Conservation (phyloP, 2,113 vertebrate genomes). For the Coturnix japonica region DNA sequence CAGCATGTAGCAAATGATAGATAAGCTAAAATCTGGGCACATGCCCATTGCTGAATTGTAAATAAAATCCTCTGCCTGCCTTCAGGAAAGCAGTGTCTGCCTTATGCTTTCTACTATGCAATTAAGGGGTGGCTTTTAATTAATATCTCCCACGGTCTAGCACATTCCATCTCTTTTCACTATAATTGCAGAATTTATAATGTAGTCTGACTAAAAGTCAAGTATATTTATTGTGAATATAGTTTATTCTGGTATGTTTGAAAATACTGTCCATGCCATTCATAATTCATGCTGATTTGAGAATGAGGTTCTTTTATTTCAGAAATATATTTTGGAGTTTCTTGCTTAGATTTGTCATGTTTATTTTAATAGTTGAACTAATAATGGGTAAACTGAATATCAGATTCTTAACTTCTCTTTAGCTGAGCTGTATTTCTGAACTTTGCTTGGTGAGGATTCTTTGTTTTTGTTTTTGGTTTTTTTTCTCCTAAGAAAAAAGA, state of each 20-base stretch:
- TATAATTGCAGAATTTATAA: not conserved
- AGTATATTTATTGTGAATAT: not conserved
- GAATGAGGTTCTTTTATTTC: not conserved
- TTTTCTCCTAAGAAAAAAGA: not conserved
- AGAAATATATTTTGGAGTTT: not conserved
- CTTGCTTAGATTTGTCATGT: not conserved
- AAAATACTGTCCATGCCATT: not conserved
- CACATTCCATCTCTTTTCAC: not conserved
- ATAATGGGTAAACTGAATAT: not conserved
- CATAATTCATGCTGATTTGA: not conserved
- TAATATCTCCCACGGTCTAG: not conserved
- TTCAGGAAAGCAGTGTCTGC: not conserved
- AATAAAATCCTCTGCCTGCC: slow-evolving; percentile 37
- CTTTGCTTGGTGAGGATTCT: not conserved
- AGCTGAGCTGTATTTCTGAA: not conserved
- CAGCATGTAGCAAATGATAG: slow-evolving; percentile 58
- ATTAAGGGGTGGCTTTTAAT: slow-evolving; percentile 47
- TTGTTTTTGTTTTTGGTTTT: not conserved
- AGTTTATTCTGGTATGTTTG: not conserved
- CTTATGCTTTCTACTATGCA: slow-evolving; percentile 18
- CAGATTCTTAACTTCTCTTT: not conserved
- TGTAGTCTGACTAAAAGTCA: not conserved
- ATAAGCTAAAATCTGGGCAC: slow-evolving; percentile 39
- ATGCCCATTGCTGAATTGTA: slow-evolving; percentile 48
- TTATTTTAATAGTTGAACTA: not conserved